Conservation (phyloP, 1,140 invertebrate genomes). For the Brachionus plicatilis region DNA sequence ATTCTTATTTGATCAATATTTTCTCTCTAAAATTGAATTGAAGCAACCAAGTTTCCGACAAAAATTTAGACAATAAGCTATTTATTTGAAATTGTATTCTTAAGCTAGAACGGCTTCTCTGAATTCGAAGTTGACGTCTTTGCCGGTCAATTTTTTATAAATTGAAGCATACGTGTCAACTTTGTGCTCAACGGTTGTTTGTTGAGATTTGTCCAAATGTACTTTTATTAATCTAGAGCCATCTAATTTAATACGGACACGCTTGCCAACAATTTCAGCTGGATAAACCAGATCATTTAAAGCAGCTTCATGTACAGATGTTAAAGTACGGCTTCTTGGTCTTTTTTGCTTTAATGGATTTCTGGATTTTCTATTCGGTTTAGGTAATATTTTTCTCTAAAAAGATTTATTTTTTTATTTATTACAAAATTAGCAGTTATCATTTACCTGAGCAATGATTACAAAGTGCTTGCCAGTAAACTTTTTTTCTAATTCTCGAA, state of each 20-base stretch:
- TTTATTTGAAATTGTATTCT: background rate
- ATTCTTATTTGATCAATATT: background rate
- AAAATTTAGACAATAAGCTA: slow-evolving; percentile 2
- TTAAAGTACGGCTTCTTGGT: slow-evolving; percentile 87
- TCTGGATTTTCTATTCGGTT: slow-evolving; percentile 89
- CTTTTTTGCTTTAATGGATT: slow-evolving; percentile 90
- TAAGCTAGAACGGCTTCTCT: slow-evolving; percentile 32
- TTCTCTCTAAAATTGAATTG: background rate
- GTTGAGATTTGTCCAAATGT: slow-evolving; percentile 87
- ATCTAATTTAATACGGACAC: slow-evolving; percentile 89
- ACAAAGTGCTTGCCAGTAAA: slow-evolving; percentile 98
- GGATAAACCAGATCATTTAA: slow-evolving; percentile 96
- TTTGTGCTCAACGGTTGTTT: slow-evolving; percentile 40
- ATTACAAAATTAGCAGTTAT: background rate
- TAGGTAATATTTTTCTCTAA: slow-evolving; percentile 92
- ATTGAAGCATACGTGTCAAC: slow-evolving; percentile 34
- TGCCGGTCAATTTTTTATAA: slow-evolving; percentile 41
- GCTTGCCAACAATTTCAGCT: slow-evolving; percentile 97
- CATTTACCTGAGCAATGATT: slow-evolving; percentile 71
- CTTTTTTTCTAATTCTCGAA: slow-evolving; percentile 97
- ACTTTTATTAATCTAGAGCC: slow-evolving; percentile 94
- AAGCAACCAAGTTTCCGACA: background rate
- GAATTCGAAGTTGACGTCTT: slow-evolving; percentile 41
- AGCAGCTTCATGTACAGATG: slow-evolving; percentile 91
- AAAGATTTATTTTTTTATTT: slow-evolving; percentile 42